Evolutionary conservation across 2,113 vertebrate genomes (phyloP).

Genomic region (Varanus komodoensis): DNA sequence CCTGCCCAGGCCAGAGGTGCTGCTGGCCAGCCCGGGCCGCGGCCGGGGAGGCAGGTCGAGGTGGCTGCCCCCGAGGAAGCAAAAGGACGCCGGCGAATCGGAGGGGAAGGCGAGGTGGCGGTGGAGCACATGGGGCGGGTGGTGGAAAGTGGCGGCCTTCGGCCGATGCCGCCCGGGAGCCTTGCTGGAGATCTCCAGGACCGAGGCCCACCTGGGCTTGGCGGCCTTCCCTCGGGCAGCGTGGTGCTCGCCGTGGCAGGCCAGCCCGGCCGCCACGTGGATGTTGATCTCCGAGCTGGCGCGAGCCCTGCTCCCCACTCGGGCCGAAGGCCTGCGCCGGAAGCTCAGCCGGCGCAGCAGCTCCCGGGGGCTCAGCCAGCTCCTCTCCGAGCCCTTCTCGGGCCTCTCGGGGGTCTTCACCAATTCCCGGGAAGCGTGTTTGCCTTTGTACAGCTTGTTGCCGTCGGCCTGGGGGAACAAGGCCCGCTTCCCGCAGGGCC

Average conservation of each 20-base stretch:
- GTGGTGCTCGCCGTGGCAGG: slow-evolving; percentile 12
- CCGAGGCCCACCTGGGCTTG: slow-evolving; percentile 80
- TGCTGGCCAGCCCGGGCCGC: neutral
- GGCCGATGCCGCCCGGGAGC: slow-evolving; percentile 37
- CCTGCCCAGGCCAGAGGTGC: slow-evolving; percentile 36
- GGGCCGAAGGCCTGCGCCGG: slow-evolving; percentile 27
- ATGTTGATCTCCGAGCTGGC: slow-evolving; percentile 77
- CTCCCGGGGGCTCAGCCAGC: slow-evolving; percentile 34
- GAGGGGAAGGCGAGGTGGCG: slow-evolving; percentile 70
- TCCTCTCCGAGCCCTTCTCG: neutral
- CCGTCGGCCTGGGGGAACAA: slow-evolving; percentile 68
- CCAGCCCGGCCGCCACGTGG: slow-evolving; percentile 57
- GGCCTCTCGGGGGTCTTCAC: slow-evolving; percentile 72
- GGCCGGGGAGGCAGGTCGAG: neutral
- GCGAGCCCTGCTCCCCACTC: slow-evolving; percentile 71
- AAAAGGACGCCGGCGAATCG: slow-evolving; percentile 80
- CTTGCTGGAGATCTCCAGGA: slow-evolving; percentile 74
- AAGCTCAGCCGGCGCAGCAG: slow-evolving; percentile 27
- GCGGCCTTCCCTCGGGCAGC: slow-evolving; percentile 30
- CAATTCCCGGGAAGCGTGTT: slow-evolving; percentile 80
- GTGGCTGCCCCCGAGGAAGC: slow-evolving; percentile 80
- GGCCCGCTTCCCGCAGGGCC: slow-evolving; percentile 62
- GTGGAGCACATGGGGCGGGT: neutral
- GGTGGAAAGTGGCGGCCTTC: neutral
- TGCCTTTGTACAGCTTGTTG: slow-evolving; percentile 82